Percentiles rank a stretch among this genome's conserved stretches.
These are phyloP conservation scores for Liasis olivaceus DNA, from an alignment of 2,797 vertebrate genomes.

Conservation along the genomic window DNA sequence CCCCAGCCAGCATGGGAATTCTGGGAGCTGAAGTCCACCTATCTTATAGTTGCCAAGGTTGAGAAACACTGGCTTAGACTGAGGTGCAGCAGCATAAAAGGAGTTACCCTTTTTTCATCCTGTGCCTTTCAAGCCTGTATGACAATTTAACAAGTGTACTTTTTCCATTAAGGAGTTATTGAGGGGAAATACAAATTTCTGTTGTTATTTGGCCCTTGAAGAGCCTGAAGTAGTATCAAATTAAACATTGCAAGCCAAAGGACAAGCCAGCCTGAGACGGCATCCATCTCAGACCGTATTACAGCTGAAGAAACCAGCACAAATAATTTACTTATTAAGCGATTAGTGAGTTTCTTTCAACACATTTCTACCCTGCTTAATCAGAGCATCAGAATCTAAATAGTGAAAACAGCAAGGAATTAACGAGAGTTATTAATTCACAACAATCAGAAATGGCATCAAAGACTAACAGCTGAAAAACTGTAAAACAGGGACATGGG, in stretches of 20 bases:
- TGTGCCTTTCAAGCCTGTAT: background rate
- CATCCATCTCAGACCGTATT: background rate
- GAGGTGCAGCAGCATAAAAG: background rate
- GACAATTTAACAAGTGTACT: background rate
- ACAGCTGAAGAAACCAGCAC: background rate
- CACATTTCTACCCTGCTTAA: background rate
- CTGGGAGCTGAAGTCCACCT: too few species aligned
- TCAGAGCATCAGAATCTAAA: background rate
- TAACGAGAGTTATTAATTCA: background rate
- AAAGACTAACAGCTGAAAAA: accelerated
- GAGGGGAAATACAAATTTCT: background rate
- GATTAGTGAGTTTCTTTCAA: background rate
- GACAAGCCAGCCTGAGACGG: background rate
- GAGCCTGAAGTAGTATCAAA: background rate
- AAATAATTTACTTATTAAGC: background rate
- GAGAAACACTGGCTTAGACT: too few species aligned
- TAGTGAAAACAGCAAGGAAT: background rate
- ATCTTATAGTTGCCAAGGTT: too few species aligned
- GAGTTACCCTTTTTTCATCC: background rate
- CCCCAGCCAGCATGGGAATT: too few species aligned
- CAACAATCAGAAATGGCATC: background rate
- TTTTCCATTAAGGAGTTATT: background rate
- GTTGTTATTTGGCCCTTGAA: background rate
- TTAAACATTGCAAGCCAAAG: background rate
- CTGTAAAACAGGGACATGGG: background rate